These are phyloP conservation scores for Lophius americanus DNA, from an alignment of 2,797 vertebrate genomes.

Conservation along the genomic window DNA sequence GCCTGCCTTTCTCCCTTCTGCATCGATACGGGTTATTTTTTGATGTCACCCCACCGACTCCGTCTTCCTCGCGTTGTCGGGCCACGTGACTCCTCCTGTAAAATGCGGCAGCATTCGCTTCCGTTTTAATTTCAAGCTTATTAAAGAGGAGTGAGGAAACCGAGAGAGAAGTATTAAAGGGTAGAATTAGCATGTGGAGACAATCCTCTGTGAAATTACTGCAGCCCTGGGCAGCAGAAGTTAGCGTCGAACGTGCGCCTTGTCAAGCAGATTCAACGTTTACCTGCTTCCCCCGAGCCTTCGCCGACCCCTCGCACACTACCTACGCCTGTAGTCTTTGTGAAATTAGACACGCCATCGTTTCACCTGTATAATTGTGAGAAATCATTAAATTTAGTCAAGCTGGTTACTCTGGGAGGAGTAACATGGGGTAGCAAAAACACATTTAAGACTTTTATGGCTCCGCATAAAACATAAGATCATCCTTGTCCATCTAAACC, in stretches of 20 bases:
- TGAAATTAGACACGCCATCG: slow-evolving; percentile 27
- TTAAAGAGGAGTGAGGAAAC: slow-evolving; percentile 59
- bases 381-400: slow-evolving; percentile 2
- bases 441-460: no score
- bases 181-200: slow-evolving; percentile 81
- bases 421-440: no score
- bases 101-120: slow-evolving; percentile 68
- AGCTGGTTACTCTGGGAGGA: no score
- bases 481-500: no score
- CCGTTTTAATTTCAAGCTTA: slow-evolving; percentile 85
- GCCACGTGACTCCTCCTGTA: slow-evolving; percentile 62
- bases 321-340: slow-evolving; percentile 32
- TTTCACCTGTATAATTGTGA: slow-evolving; percentile 29
- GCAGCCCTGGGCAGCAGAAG: slow-evolving; percentile 59
- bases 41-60: slow-evolving; percentile 57
- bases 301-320: slow-evolving; percentile 67
- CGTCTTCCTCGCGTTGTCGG: slow-evolving; percentile 58
- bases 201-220: slow-evolving; percentile 80
- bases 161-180: slow-evolving; percentile 76
- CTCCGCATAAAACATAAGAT: no score
- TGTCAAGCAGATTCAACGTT: slow-evolving; percentile 54
- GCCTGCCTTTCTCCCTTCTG: slow-evolving; percentile 22
- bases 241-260: slow-evolving; percentile 42
- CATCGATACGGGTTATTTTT: slow-evolving; percentile 63
- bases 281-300: slow-evolving; percentile 63